Base-by-base conservation (phyloP, 2,888 invertebrate genomes). In the Eremobia ochroleuca region DNA sequence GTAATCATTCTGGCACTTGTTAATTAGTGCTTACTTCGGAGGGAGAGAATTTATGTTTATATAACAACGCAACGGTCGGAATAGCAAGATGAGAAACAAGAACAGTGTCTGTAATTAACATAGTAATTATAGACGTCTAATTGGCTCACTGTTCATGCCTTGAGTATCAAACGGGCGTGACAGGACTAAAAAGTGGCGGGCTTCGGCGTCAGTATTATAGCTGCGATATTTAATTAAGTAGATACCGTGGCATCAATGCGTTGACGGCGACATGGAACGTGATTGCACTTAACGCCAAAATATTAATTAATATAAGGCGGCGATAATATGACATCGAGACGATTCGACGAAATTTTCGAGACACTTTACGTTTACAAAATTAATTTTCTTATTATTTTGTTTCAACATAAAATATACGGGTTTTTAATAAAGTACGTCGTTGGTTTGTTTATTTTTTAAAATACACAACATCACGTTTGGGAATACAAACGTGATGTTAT, bases 41-140 rank as follows among this genome's bases (percentile, higher is more conserved):
- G 89, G 82, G 88, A 90, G 92, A 90, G 90, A 94, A 94, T 94
- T 94, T 92, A 93, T 95, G 94, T 96, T 95, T 94, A 94, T 93
- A 94, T 94, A 95, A 94, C 94, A 93, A 92, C 93, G 92, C 90
- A 93, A 92, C 93, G 93, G 93, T 93, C 88, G 92, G 92, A 93
- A 94, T 93, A 90, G 93, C 93, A 92, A 93, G 94, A 94, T 93
- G 95, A 93, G 95, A 94, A 94, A 94, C 95, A 94, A 93, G 95
- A 94, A 92, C 94, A 91, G 90, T 93, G 94, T 92, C 94, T 95
- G 95, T 95, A 96, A 96, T 96, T 96, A 96, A 95, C 96, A 95
- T 95, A 92, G 95, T 95, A 95, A 96, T 96, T 96, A 96, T 95
- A 96, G 95, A 93, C 95, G 94, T 94, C 94, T 96, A 96, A 96